A percentile compares a stretch with the other conserved stretches of the same genome.
These are phyloP conservation scores for Gadus chalcogrammus DNA, from an alignment of 2,113 vertebrate genomes.

Conservation along the genomic window DNA sequence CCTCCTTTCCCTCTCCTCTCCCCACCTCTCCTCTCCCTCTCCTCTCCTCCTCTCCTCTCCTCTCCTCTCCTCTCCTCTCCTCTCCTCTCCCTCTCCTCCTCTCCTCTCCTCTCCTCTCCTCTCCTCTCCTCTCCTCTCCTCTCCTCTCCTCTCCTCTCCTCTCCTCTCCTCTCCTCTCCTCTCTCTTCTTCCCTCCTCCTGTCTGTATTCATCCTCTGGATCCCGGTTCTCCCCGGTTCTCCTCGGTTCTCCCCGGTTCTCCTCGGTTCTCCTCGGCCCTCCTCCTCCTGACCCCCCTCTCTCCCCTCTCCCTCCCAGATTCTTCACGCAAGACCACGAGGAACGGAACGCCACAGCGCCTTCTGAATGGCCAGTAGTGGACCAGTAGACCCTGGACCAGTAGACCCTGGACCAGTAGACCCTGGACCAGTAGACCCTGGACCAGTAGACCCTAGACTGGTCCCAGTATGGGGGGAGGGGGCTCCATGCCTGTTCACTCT, in stretches of 20 bases:
- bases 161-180: background rate
- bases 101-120: no score
- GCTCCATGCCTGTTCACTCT: background rate
- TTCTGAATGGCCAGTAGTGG: slow-evolving; percentile 64
- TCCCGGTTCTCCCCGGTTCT: no score
- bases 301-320: slow-evolving; percentile 55
- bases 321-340: slow-evolving; percentile 77
- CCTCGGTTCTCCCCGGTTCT: no score
- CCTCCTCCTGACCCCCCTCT: background rate
- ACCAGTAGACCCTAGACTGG: background rate
- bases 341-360: slow-evolving; percentile 80
- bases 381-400: background rate
- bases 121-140: no score
- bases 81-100: no score
- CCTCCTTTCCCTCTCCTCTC: background rate
- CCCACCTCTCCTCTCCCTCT: background rate
- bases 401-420: slow-evolving; percentile 34
- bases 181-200: background rate
- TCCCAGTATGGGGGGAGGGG: background rate
- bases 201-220: background rate
- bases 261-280: background rate
- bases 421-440: background rate
- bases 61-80: no score
- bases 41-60: no score
- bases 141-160: no score